Conservation (phyloP, 1,140 invertebrate genomes). For the Drosophila insularis region DNA sequence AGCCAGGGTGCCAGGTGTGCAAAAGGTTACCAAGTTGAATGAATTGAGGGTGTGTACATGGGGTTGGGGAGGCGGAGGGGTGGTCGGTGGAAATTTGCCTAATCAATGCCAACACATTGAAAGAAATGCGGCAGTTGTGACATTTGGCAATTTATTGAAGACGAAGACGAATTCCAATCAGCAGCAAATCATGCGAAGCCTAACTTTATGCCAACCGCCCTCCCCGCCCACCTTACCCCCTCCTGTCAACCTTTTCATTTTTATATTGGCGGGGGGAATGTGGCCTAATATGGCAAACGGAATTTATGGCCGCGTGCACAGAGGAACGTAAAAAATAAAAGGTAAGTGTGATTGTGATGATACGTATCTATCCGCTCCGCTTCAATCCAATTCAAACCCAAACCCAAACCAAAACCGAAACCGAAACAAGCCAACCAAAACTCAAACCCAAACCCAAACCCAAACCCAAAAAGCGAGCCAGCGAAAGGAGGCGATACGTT, state of each 20-base stretch:
- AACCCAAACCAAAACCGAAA: slow-evolving; percentile 18
- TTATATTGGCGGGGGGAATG: background rate
- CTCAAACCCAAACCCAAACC: slow-evolving; percentile 6
- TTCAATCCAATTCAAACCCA: background rate
- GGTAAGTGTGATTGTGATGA: slow-evolving; percentile 66
- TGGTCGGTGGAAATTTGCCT: slow-evolving; percentile 25
- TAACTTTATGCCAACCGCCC: background rate
- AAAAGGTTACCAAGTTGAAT: no score
- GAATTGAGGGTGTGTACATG: no score
- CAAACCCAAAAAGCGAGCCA: slow-evolving; percentile 5
- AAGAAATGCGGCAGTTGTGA: slow-evolving; percentile 50
- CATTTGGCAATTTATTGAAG: slow-evolving; percentile 79
- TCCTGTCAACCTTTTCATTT: background rate
- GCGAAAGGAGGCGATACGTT: slow-evolving; percentile 37
- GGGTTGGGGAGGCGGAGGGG: background rate
- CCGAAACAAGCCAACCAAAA: background rate
- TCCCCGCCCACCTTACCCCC: background rate
- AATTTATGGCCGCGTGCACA: slow-evolving; percentile 69
- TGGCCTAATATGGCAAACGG: slow-evolving; percentile 64
- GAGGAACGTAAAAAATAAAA: slow-evolving; percentile 71
- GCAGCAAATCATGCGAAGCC: slow-evolving; percentile 72
- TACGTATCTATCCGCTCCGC: slow-evolving; percentile 54
- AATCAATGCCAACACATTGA: slow-evolving; percentile 74
- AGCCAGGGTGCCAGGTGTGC: no score
- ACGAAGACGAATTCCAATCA: slow-evolving; percentile 75